Evolutionary conservation across 1,140 invertebrate genomes (phyloP).

Genomic region (Anadara kagoshimensis): DNA sequence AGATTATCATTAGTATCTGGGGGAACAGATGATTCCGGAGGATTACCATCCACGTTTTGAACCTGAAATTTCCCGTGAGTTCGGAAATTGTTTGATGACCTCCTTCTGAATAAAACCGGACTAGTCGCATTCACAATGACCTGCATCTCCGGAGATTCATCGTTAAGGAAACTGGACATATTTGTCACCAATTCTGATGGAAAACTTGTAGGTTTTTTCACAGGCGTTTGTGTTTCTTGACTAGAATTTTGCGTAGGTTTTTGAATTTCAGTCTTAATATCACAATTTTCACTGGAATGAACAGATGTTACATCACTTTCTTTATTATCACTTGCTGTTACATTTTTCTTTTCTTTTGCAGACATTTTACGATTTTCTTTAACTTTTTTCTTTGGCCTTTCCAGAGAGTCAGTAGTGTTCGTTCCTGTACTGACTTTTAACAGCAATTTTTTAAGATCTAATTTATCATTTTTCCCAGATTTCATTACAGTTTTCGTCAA

Average conservation of each 20-base stretch:
- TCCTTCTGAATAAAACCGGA: slow-evolving; percentile 57
- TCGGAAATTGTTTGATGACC: slow-evolving; percentile 11
- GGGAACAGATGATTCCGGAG: not conserved
- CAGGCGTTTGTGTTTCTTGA: slow-evolving; percentile 26
- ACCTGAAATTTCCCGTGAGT: not conserved
- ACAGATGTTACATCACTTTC: too few species aligned
- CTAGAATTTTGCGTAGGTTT: not conserved
- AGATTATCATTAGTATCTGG: slow-evolving; percentile 1
- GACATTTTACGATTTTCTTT: slow-evolving; percentile 20
- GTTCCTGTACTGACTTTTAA: slow-evolving; percentile 22
- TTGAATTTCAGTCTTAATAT: too few species aligned
- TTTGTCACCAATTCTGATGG: slow-evolving; percentile 22
- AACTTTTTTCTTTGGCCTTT: slow-evolving; percentile 27
- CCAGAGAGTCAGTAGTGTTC: slow-evolving; percentile 37
- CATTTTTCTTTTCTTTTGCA: too few species aligned
- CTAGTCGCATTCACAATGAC: slow-evolving; percentile 63
- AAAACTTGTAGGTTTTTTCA: slow-evolving; percentile 35
- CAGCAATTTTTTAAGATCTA: not conserved
- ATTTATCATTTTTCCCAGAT: slow-evolving; percentile 6
- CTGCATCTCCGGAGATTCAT: slow-evolving; percentile 60
- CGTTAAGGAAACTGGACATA: slow-evolving; percentile 29
- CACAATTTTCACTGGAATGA: too few species aligned
- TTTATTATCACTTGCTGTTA: too few species aligned
- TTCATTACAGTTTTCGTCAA: slow-evolving; percentile 34
- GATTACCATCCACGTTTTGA: not conserved